phyloP scores from a whole-genome alignment of 2,797 vertebrate species.

The Tragelaphus eurycerus region DNA sequence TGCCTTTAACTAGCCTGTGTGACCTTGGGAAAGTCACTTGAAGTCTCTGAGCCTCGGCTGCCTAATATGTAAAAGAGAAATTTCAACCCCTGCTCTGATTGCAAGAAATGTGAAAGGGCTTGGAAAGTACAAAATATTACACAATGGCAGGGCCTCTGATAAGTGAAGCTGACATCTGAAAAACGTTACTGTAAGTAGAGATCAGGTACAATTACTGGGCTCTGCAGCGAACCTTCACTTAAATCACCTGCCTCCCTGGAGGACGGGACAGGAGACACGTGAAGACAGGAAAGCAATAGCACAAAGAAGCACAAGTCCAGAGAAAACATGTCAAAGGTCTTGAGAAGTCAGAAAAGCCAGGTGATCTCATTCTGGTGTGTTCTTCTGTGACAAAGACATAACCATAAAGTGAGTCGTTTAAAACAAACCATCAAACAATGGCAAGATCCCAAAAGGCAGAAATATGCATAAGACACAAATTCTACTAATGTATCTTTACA shows the following conservation, averaged over 20 bases:
- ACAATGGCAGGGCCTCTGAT: neutral
- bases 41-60: neutral
- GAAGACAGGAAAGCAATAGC: neutral
- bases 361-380: neutral
- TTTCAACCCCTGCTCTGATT: neutral
- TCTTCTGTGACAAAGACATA: neutral
- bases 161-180: neutral
- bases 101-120: neutral
- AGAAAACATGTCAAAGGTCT: neutral
- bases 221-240: neutral
- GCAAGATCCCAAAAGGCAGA: neutral
- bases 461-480: neutral
- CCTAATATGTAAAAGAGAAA: neutral
- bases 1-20: neutral
- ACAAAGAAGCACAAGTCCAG: neutral
- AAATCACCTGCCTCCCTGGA: neutral
- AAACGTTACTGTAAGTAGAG: accelerated
- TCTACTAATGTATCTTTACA: neutral
- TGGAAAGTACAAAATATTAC: neutral
- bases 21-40: neutral
- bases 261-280: neutral
- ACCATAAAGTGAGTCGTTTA: neutral
- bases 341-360: neutral
- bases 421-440: neutral
- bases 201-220: accelerated